These are phyloP conservation scores for Trachelipus rathkii DNA, from an alignment of 1,140 invertebrate species.

Conservation along the genomic window DNA sequence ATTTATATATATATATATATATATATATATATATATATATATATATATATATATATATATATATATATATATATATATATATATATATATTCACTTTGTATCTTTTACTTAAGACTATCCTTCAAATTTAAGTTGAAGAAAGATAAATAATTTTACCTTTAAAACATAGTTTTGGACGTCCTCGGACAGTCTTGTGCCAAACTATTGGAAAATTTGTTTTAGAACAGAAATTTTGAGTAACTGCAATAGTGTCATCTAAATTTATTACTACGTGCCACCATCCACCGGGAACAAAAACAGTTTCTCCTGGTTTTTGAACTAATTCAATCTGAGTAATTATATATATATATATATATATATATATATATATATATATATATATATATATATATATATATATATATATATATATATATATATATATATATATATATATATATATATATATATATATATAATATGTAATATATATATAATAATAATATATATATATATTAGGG, in stretches of 20 bases:
- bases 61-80: too few species aligned
- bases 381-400: too few species aligned
- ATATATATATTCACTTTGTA: too few species aligned
- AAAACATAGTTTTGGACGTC: constrained; percentile 85
- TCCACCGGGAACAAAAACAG: constrained; percentile 95
- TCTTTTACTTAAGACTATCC: too few species aligned
- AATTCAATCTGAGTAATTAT: constrained; percentile 66
- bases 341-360: background rate
- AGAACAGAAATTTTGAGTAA: constrained; percentile 97
- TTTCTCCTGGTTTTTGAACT: constrained; percentile 91
- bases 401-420: too few species aligned
- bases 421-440: too few species aligned
- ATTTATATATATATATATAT: too few species aligned
- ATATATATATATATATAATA: background rate
- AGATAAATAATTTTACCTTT: constrained; percentile 52
- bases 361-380: too few species aligned
- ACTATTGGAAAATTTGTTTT: constrained; percentile 93
- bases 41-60: too few species aligned
- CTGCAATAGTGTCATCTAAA: constrained; percentile 89
- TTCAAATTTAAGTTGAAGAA: too few species aligned
- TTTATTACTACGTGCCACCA: constrained; percentile 99
- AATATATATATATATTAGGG: constrained; percentile 28
- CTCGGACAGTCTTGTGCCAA: constrained; percentile 97
- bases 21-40: too few species aligned
- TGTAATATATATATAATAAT: constrained; percentile 6